Conservation (phyloP, 2,888 invertebrate genomes). For the Melanophora roralis region DNA sequence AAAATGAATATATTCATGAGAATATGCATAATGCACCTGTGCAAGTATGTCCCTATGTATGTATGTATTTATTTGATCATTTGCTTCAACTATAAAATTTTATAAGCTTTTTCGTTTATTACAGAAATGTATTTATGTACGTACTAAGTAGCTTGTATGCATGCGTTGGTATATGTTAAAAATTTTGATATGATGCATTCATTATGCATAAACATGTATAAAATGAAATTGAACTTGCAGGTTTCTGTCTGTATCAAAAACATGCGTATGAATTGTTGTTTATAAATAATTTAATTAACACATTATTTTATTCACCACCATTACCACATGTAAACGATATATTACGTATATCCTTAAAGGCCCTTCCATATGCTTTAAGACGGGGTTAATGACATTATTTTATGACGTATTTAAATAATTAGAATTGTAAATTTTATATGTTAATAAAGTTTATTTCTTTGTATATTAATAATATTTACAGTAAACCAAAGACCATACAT, state of each 20-base stretch:
- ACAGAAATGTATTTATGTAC: too few relatives aligned
- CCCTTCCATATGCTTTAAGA: neutral
- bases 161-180: neutral
- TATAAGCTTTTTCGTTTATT: too few relatives aligned
- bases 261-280: conserved; percentile 39
- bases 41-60: too few relatives aligned
- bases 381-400: conserved; percentile 33
- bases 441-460: too few relatives aligned
- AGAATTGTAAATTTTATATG: too few relatives aligned
- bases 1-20: too few relatives aligned
- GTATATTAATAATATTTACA: too few relatives aligned
- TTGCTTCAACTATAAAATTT: too few relatives aligned
- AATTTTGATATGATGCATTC: conserved; percentile 5
- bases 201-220: conserved; percentile 16
- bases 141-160: too few relatives aligned
- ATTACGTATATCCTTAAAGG: neutral
- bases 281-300: conserved; percentile 55
- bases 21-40: too few relatives aligned
- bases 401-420: neutral
- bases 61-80: too few relatives aligned
- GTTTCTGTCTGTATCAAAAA: conserved; percentile 7
- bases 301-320: conserved; percentile 40
- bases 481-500: too few relatives aligned
- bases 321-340: neutral
- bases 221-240: neutral